A percentile compares a stretch with the other conserved stretches of the same genome.
Evolutionary conservation across 2,113 vertebrate species (phyloP).

Genomic region (Rhabdomys dilectus): DNA sequence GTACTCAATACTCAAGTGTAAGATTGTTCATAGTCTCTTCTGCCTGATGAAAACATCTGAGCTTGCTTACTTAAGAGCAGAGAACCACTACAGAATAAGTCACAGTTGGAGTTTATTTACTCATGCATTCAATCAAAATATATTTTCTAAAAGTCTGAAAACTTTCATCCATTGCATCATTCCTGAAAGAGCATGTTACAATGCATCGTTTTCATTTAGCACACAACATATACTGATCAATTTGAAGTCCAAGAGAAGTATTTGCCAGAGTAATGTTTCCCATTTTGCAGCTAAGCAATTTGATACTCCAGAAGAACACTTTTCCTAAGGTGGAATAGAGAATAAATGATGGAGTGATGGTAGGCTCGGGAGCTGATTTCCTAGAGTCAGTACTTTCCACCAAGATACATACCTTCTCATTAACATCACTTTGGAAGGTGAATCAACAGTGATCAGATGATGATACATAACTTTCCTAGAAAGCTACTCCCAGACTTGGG

Average conservation of each 20-base stretch:
- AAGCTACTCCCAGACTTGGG: background rate
- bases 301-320: background rate
- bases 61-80: background rate
- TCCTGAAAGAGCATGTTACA: background rate
- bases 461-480: background rate
- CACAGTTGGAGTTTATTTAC: background rate
- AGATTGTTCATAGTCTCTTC: background rate
- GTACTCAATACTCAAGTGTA: too few relatives aligned
- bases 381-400: background rate
- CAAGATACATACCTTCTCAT: background rate
- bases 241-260: background rate
- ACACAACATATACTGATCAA: background rate
- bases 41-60: background rate
- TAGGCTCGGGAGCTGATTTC: background rate
- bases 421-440: background rate
- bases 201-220: background rate
- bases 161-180: background rate
- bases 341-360: background rate
- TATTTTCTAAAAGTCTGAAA: background rate
- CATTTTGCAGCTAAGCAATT: conserved; percentile 10
- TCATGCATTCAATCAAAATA: background rate
- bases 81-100: background rate
- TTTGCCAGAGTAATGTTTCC: background rate
- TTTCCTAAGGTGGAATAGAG: background rate
- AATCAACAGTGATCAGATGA: background rate